These are phyloP conservation scores for Cryptocephalus primarius DNA, from an alignment of 2,888 invertebrate genomes.

Conservation along the genomic window DNA sequence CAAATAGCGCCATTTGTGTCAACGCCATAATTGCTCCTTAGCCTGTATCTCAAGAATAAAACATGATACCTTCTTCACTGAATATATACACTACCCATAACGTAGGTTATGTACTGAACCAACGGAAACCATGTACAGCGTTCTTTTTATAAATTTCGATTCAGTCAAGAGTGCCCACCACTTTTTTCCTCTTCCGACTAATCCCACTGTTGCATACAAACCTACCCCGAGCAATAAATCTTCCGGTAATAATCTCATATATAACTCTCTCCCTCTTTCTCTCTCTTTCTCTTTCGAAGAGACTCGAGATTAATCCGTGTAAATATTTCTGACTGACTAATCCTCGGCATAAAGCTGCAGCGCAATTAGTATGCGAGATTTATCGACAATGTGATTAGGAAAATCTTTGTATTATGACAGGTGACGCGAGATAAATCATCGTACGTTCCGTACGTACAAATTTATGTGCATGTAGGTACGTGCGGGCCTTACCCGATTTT, in stretches of 20 bases:
- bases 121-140: no score
- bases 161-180: no score
- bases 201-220: not conserved
- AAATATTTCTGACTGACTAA: constrained; percentile 8
- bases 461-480: no score
- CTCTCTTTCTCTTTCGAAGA: not conserved
- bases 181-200: no score
- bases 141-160: no score
- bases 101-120: no score
- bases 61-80: no score
- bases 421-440: not conserved
- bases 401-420: constrained; percentile 10
- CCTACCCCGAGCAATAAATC: not conserved
- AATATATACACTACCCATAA: no score
- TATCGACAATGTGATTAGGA: constrained; percentile 10
- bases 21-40: no score
- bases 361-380: constrained; percentile 9
- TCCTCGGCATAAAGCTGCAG: constrained; percentile 8
- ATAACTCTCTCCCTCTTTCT: not conserved
- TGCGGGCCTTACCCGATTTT: no score
- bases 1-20: no score
- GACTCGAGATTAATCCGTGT: not conserved
- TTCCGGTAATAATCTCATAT: not conserved
- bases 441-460: not conserved
- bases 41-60: no score